These are phyloP conservation scores for Drosophila koepferae DNA, from an alignment of 2,888 invertebrate genomes.

Conservation along the genomic window DNA sequence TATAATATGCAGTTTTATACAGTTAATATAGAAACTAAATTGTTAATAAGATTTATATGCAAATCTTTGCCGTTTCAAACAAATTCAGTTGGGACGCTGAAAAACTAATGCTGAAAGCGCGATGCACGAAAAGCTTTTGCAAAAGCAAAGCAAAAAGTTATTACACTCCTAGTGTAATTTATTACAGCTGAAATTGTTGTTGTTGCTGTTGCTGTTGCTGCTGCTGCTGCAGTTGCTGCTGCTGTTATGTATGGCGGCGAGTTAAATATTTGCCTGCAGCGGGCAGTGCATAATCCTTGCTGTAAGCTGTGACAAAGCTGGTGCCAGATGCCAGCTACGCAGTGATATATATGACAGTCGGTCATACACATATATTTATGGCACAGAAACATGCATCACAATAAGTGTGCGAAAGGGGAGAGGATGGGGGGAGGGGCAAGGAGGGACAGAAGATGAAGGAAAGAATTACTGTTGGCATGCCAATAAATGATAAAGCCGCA, in stretches of 20 bases:
- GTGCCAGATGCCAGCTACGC: conserved; percentile 19
- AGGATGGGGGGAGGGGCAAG: not conserved
- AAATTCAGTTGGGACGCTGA: not conserved
- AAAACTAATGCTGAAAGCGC: not conserved
- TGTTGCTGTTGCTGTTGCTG: not conserved
- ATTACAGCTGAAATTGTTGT: conserved; percentile 8
- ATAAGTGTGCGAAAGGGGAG: not conserved
- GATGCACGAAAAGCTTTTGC: conserved; percentile 9
- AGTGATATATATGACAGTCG: conserved; percentile 6
- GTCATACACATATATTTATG: not conserved
- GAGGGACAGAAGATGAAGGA: not conserved
- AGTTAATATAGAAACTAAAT: not conserved
- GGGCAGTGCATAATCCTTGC: conserved; percentile 35
- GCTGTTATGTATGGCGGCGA: conserved; percentile 5
- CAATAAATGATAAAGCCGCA: conserved; percentile 46
- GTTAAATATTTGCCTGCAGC: conserved; percentile 20
- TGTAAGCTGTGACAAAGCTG: conserved; percentile 35
- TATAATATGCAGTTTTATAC: no score
- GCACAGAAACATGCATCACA: not conserved
- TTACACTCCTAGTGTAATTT: conserved; percentile 37
- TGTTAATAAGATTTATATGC: not conserved
- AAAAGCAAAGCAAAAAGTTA: conserved; percentile 13
- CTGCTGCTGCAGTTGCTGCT: not conserved
- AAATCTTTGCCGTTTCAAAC: not conserved
- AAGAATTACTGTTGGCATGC: conserved; percentile 22